Evolutionary conservation across 2,113 vertebrate genomes (phyloP).

Genomic region (Chaetodon auriga): DNA sequence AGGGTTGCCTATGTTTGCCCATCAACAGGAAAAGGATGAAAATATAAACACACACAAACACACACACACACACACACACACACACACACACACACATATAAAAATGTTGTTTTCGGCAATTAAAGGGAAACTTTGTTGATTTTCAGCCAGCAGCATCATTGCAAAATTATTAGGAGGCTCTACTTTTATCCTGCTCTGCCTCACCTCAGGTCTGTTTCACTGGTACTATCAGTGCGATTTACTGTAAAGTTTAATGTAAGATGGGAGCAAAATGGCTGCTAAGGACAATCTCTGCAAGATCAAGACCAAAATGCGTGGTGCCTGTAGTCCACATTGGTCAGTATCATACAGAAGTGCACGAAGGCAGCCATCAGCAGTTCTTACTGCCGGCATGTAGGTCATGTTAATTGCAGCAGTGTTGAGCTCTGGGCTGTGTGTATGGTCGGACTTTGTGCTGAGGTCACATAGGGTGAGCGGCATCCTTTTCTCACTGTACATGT

Average conservation of each 20-base stretch:
- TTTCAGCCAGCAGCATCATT: too few species aligned
- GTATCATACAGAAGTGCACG: slow-evolving; percentile 15
- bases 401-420: slow-evolving; percentile 31
- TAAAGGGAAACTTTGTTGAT: too few species aligned
- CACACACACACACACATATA: too few species aligned
- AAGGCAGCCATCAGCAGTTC: not conserved
- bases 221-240: not conserved
- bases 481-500: too few species aligned
- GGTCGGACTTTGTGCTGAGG: slow-evolving; percentile 26
- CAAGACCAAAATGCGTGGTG: slow-evolving; percentile 1
- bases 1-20: too few species aligned
- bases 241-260: slow-evolving; percentile 5
- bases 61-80: too few species aligned
- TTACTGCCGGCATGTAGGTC: slow-evolving; percentile 42
- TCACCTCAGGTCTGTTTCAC: not conserved
- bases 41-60: too few species aligned
- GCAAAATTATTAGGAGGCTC: not conserved
- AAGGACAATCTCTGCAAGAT: not conserved
- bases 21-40: too few species aligned
- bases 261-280: slow-evolving; percentile 39
- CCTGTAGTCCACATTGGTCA: slow-evolving; percentile 8
- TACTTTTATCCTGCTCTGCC: too few species aligned
- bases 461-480: slow-evolving; percentile 43
- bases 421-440: slow-evolving; percentile 31
- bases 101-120: too few species aligned